Evolutionary conservation across 2,888 invertebrate species (phyloP), one percentile per base, ranked within the genome.

Genomic region (Abrostola triplasia): DNA sequence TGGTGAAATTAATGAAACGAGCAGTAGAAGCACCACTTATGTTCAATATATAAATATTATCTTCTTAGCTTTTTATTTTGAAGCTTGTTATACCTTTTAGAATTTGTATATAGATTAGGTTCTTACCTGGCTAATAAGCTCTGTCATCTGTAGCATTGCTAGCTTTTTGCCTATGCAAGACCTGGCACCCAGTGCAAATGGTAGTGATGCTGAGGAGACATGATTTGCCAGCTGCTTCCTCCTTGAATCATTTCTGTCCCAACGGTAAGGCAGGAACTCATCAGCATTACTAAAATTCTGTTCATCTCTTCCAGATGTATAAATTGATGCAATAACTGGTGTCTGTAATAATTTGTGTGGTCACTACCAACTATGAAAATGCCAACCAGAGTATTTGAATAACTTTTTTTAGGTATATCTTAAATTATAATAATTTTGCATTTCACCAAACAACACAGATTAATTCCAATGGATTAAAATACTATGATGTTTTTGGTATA

Each of bases 131-230:
- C 93, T 92, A 50, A 98, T 84, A 10, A 97, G 93, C 50, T 96
- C 92, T 65, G 96, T 95, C 81, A 98, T 95, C 91, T 98, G 98
- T 52, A 95, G 90, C 86, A 97, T 96, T 0, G 98, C 98, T 72
- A 98, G 95, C 84, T 97, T 97, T 81, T 95, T 96, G 0, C 98
- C 98, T 73, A 98, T 95, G 85, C 98, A 98, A 12, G 98, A 97
- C 67, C 98, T 95, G 35, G 96, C 95, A 0, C 98, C 98, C 70
- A 97, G 93, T 0, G 98, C 98, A 88, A 98, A 98, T 6, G 98
- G 98, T 59, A 98, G 81, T 60, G 96, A 96, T 7, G 97, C 98
- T 81, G 96, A 95, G 2, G 96, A 93, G 66, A 86, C 83, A 82
- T 96, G 95, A 61, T 92, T 90, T 1, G 93, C 91, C 36, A 94